These are phyloP conservation scores for Meloidogyne floridensis DNA, from an alignment of 1,140 invertebrate genomes.

Conservation along the genomic window DNA sequence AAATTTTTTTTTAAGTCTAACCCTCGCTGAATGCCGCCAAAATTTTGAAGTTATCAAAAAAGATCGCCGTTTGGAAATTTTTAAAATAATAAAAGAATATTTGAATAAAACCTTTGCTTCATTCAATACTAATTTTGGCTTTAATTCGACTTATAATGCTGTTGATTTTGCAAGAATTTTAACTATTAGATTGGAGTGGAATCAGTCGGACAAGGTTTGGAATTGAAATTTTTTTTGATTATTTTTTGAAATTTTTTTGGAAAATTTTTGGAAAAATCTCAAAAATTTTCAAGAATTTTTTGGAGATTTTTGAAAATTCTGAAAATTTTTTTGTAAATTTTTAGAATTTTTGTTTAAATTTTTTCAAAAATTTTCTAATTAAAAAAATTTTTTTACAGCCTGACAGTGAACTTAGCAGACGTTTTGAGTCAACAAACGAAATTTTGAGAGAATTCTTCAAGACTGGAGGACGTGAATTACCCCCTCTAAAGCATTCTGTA, in stretches of 20 bases:
- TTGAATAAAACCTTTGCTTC: slow-evolving; percentile 31
- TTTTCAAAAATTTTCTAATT: background rate
- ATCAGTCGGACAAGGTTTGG: background rate
- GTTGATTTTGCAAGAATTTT: slow-evolving; percentile 40
- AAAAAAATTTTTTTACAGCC: background rate
- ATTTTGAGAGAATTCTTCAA: slow-evolving; percentile 36
- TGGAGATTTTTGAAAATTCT: too few relatives aligned
- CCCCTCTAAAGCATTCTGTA: background rate
- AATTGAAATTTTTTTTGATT: too few relatives aligned
- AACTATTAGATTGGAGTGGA: slow-evolving; percentile 27
- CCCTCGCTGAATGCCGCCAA: slow-evolving; percentile 41
- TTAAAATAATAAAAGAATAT: slow-evolving; percentile 34
- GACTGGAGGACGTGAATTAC: slow-evolving; percentile 24
- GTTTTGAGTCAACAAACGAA: slow-evolving; percentile 17
- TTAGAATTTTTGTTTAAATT: background rate
- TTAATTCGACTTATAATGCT: slow-evolving; percentile 26
- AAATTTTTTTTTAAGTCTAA: slow-evolving; percentile 20
- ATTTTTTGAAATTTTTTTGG: too few relatives aligned
- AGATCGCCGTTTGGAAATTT: slow-evolving; percentile 38
- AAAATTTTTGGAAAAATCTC: too few relatives aligned
- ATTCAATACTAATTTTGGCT: slow-evolving; percentile 39
- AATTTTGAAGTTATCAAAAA: slow-evolving; percentile 33
- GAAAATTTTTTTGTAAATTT: too few relatives aligned
- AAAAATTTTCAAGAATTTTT: too few relatives aligned
- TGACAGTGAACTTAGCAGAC: background rate